A percentile compares a stretch with the other conserved stretches of the same genome.
Conservation (phyloP, 2,888 invertebrate species). For the Chouioia cunea region DNA sequence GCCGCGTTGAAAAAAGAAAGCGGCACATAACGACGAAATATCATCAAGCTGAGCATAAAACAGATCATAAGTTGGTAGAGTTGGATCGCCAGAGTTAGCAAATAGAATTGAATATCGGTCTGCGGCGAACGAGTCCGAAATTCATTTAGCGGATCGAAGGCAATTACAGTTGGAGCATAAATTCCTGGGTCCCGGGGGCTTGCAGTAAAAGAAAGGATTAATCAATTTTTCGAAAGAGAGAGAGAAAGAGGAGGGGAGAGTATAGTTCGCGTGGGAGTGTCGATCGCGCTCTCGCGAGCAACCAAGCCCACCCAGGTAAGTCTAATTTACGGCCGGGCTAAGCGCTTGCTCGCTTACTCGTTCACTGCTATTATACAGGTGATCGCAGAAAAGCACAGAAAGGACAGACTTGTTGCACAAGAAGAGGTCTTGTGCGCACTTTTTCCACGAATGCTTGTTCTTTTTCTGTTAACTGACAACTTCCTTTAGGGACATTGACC, state of each 20-base stretch:
- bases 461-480: slow-evolving; percentile 39
- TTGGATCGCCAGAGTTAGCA: neutral
- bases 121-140: slow-evolving; percentile 14
- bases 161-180: slow-evolving; percentile 45
- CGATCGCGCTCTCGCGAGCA: slow-evolving; percentile 34
- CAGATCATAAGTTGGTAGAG: no score
- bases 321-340: slow-evolving; percentile 44
- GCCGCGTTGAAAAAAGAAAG: no score
- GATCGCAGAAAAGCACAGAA: slow-evolving; percentile 22
- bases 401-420: slow-evolving; percentile 7
- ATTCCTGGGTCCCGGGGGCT: slow-evolving; percentile 26
- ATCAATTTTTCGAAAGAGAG: slow-evolving; percentile 45
- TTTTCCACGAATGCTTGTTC: no score
- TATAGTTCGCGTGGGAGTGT: slow-evolving; percentile 41
- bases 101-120: slow-evolving; percentile 38
- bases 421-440: slow-evolving; percentile 8
- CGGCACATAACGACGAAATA: neutral
- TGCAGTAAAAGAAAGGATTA: slow-evolving; percentile 41
- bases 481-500: slow-evolving; percentile 41
- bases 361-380: slow-evolving; percentile 24
- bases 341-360: slow-evolving; percentile 20
- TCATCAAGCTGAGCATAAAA: neutral
- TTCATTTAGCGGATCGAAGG: slow-evolving; percentile 38
- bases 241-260: slow-evolving; percentile 4
- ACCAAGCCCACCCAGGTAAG: slow-evolving; percentile 46